Conservation (phyloP, 2,113 vertebrate species). For the Chaetodon trifascialis region DNA sequence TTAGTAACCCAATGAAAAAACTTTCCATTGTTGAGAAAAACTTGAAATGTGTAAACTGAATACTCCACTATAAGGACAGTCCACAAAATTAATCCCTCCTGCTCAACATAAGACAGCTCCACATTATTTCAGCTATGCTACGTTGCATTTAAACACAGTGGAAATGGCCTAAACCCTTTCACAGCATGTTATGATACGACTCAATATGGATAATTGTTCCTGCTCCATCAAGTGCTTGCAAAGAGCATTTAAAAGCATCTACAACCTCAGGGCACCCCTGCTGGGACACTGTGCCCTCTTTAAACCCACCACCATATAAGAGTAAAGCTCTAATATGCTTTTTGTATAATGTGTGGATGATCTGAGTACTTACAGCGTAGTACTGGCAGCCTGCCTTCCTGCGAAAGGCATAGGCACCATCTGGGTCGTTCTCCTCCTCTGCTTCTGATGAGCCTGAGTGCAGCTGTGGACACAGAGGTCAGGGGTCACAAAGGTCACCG, state of each 20-base stretch:
- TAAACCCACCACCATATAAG: not conserved
- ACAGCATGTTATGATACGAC: not conserved
- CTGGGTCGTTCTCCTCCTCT: conserved; percentile 98
- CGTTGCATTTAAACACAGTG: not conserved
- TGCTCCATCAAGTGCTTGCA: not conserved
- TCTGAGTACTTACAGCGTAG: conserved; percentile 89
- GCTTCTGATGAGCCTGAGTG: conserved; percentile 95
- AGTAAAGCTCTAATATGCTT: not conserved
- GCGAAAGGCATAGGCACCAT: conserved; percentile 95
- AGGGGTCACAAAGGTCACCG: conserved; percentile 33
- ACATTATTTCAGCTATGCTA: not conserved
- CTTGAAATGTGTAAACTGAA: not conserved
- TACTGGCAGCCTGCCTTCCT: conserved; percentile 98
- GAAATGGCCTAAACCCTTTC: not conserved
- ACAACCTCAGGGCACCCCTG: not conserved
- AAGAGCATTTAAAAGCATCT: not conserved
- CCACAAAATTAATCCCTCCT: not conserved
- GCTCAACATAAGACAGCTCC: not conserved
- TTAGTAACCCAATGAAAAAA: too few species aligned
- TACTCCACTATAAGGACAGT: not conserved
- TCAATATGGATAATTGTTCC: not conserved
- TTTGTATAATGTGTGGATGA: not conserved
- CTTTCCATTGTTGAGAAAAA: too few species aligned
- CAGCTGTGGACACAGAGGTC: conserved; percentile 72
- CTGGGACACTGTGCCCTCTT: too few species aligned